Base-by-base conservation (phyloP, 2,888 invertebrate genomes). In the Cephus runcator region DNA sequence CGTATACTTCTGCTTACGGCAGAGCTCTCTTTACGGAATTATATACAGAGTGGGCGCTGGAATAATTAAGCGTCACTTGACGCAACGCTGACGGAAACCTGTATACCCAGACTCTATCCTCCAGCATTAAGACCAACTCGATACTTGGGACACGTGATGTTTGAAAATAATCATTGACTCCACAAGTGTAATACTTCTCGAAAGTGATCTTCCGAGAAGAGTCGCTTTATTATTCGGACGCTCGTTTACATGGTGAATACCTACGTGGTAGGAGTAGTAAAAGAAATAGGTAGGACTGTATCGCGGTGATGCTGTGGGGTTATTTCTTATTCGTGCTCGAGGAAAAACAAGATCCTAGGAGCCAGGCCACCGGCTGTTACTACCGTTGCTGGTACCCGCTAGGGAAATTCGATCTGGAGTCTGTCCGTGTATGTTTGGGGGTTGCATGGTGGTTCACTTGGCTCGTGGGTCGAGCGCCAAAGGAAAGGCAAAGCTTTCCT, bases 391-490 rank as follows among this genome's bases (percentile, higher is more conserved):
- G 71, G 30, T 84, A 87, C 86, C 84, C 89, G 87, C 88, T 87
- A 85, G 89, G 88, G 89, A 89, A 89, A 89, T 89, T 88, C 87
- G 87, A 89, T 88, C 87, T 86, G 85, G 88, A 85, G 84, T 86
- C 86, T 86, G 86, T 85, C 85, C 87, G 88, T 88, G 88, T 89
- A 89, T 89, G 87, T 89, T 89, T 88, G 88, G 88, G 79, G 79
- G 76, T 83, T 79, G 80, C 80, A 15, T 23, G 79, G 79, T 80
- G 82, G 79, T 81, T 82, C 79, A 77, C 23, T 23, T 56, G 56
- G 56, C 56, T 56, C 23, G 75, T 40, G 77, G 75, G n/a, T 74
- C 75, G 69, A 69, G 76, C 69, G 75, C 71, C 75, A 75, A 80
- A 77, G 81, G 71, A 76, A 81, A 75, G 40, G 75, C 75, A 71